Conservation (phyloP, 2,113 vertebrate species). For the Marmota flaviventris region DNA sequence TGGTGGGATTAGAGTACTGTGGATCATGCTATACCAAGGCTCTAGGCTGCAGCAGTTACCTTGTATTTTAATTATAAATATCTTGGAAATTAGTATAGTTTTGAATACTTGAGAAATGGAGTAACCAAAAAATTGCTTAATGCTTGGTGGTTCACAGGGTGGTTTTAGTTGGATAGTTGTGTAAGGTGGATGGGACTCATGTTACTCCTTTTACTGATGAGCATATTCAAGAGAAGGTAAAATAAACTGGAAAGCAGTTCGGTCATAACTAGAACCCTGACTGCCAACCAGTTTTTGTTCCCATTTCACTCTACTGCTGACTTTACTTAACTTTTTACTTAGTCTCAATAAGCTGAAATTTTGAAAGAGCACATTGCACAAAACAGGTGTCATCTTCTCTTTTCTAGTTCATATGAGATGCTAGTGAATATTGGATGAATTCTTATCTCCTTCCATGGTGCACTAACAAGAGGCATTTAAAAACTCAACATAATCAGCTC, state of each 20-base stretch:
- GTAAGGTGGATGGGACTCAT: background rate
- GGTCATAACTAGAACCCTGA: background rate
- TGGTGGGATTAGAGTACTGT: background rate
- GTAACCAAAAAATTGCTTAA: background rate
- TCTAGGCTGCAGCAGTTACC: background rate
- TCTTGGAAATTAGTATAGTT: conserved; percentile 6
- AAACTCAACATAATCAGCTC: background rate
- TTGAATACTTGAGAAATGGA: conserved; percentile 2
- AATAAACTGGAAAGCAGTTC: background rate
- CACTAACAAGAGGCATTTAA: background rate
- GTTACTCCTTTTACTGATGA: background rate
- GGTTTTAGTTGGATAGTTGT: background rate
- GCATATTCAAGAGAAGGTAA: background rate
- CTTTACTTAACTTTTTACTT: conserved; percentile 20
- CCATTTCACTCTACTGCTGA: background rate
- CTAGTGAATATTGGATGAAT: background rate
- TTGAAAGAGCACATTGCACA: background rate
- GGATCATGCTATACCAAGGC: background rate
- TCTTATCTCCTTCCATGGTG: background rate
- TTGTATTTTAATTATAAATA: conserved; percentile 50
- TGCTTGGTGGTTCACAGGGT: background rate
- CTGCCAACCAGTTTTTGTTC: background rate
- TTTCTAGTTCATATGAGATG: background rate
- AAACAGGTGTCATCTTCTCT: background rate
- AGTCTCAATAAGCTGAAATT: background rate